Evolutionary conservation across 2,113 vertebrate species (phyloP).

Genomic region (Panthera tigris): DNA sequence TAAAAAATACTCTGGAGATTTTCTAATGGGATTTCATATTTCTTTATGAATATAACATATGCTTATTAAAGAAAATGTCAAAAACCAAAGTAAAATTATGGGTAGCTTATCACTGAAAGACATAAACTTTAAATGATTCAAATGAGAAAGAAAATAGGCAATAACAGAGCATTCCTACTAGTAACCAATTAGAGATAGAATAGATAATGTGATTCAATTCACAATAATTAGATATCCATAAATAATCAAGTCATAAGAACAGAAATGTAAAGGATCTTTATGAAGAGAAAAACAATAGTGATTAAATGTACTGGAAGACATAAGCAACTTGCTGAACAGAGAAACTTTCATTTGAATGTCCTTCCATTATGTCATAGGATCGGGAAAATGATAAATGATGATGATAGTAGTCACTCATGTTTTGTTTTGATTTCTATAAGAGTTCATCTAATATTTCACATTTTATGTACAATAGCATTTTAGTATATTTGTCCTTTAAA

Average conservation of each 20-base stretch:
- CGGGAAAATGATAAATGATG: not conserved
- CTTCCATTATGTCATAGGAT: not conserved
- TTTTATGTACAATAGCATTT: not conserved
- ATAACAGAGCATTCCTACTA: not conserved
- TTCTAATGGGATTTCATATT: not conserved
- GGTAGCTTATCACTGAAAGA: not conserved
- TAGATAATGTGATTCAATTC: not conserved
- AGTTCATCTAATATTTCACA: not conserved
- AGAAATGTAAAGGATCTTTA: not conserved
- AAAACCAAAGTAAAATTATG: not conserved
- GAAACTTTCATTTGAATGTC: not conserved
- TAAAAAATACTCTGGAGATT: not conserved
- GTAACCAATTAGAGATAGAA: not conserved
- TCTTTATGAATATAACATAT: not conserved
- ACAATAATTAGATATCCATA: not conserved
- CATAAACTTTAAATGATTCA: not conserved
- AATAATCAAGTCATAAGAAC: not conserved
- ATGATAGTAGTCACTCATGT: accelerated
- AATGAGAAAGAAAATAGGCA: not conserved
- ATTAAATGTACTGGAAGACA: not conserved
- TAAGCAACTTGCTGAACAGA: not conserved
- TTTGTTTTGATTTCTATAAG: not conserved
- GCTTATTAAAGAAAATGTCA: not conserved
- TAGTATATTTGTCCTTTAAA: not conserved
- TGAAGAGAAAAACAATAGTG: not conserved